Evolutionary conservation across 1,140 invertebrate species (phyloP).

Genomic region (Whitmania pigra): DNA sequence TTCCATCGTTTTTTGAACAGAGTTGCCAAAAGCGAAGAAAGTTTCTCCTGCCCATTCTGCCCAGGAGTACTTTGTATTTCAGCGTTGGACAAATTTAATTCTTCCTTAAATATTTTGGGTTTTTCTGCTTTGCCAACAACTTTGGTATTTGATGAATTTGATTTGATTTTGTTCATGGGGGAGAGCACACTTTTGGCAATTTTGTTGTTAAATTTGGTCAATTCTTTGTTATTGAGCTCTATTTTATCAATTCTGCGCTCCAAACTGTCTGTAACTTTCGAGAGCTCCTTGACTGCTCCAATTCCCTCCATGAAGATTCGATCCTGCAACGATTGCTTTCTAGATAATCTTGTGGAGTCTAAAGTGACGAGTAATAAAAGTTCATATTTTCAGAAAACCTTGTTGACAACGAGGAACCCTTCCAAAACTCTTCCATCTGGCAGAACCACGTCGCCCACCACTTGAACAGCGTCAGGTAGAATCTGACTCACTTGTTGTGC

Average conservation of each 20-base stretch:
- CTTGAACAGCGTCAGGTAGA: conserved; percentile 82
- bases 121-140: no score
- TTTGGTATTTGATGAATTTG: no score
- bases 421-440: conserved; percentile 73
- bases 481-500: conserved; percentile 84
- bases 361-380: neutral
- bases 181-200: conserved; percentile 10
- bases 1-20: no score
- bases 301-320: conserved; percentile 82
- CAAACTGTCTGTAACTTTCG: conserved; percentile 80
- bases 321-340: conserved; percentile 30
- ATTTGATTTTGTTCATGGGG: neutral
- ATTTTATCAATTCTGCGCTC: conserved; percentile 81
- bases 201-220: conserved; percentile 53
- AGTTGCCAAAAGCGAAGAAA: no score
- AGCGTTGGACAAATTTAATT: no score
- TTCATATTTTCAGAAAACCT: conserved; percentile 47
- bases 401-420: conserved; percentile 87
- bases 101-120: no score
- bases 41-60: no score
- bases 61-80: no score
- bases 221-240: conserved; percentile 66
- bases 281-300: conserved; percentile 86
- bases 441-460: conserved; percentile 72
- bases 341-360: no score